Base-by-base conservation (phyloP, 2,888 invertebrate genomes). In the Hydraecia micacea region DNA sequence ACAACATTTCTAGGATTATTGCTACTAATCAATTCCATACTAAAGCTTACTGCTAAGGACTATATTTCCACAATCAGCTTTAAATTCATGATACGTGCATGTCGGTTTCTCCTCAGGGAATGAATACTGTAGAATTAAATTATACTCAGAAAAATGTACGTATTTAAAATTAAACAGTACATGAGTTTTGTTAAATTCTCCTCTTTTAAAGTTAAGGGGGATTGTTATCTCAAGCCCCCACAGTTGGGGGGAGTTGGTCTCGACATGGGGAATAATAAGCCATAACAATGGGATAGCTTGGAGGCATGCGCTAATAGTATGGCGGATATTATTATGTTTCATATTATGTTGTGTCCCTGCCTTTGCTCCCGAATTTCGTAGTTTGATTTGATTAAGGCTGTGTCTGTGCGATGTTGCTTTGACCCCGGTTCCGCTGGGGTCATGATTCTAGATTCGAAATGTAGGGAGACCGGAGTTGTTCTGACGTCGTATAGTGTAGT, bases 81-180 rank as follows among this genome's bases (percentile, higher is more conserved):
- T 63, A 28, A 49, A 36, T 42, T 69, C 18, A 52, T 36, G 28
- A 72, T 39, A 21, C 62, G 65, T 65, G 36, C 49, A 36, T 8
- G 62, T 42, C 8, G 36, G 39, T n/a, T 28, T 70, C 32, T 28
- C 67, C 60, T 18, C 49, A 42, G 85, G 65, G 68, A 55, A 62
- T 21, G n/a, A 36, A 46, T 32, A 71, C 71, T 67, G 32, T 39
- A 58, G 55, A 72, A 80, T 77, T 67, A 80, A 74, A 84, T 72
- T 77, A 76, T 55, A 76, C 85, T 71, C 36, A 68, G 60, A 74
- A 84, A 72, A 79, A 73, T 75, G 36, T 69, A 66, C 71, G 32
- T 18, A 73, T n/a, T n/a, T n/a, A n/a, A 55, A 69, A 75, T 79
- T 28, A 69, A 75, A 25, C 58, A 52, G 21, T n/a, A 73, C 75